Base-by-base conservation (phyloP, 1,140 invertebrate species). In the Nasonia vitripennis region DNA sequence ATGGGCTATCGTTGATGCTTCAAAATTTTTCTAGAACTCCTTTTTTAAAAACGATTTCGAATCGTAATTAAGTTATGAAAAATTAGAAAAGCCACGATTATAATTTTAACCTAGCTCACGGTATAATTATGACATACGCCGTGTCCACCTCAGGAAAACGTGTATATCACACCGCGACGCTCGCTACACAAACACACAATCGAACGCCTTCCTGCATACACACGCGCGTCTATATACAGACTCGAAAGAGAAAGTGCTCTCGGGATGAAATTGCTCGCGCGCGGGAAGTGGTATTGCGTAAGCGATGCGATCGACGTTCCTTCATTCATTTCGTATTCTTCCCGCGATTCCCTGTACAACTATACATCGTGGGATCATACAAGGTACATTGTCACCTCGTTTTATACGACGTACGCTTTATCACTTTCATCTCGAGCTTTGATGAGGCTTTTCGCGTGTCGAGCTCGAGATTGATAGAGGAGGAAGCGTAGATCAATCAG, bases 191-290 rank as follows among this genome's bases (percentile, higher is more conserved):
- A 11, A 70, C 20, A 68, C n/a, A 27, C 6, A 17, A 34, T 34
- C 68, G 10, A 23, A 71, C 27, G 31, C 68, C 12, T 10, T 71
- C 68, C 9, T 12, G 27, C 12, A 74, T 68, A 37, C 62, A 45
- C 81, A 11, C 34, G n/a, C 20, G 70, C 2, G 34, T 2, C 11
- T 9, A 27, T 14, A 51, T 68, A 23, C 23, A 34, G 75, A 11
- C 45, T 70, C 41, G 79, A 85, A 85, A 85, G 84, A 85, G 84
- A 85, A 85, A 85, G 84, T 85, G 55, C 62, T 75, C 79, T 17
- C 70, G 41, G 73, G 84, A 85, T 70, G 79, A 81, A 85, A 75
- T 68, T 75, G 48, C 45, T 37, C 34, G 34, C 34, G 5, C 34
- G 34, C 34, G 34, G 34, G 34, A 84, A 67, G 34, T 27, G 51